These are phyloP conservation scores for Drosophila melanosoma DNA, from an alignment of 2,888 invertebrate genomes.

Conservation along the genomic window DNA sequence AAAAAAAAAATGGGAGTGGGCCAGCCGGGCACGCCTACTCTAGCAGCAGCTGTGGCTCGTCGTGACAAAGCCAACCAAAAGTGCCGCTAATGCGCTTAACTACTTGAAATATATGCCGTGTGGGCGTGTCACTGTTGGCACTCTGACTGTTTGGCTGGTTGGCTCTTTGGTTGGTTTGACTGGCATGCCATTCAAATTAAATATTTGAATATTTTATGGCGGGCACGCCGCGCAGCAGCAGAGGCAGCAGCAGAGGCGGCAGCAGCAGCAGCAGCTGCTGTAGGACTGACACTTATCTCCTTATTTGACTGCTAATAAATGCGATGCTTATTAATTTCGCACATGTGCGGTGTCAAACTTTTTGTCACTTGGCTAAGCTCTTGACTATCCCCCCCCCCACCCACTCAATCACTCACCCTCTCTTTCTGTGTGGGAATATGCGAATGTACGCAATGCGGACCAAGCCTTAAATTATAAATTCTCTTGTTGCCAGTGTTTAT, in stretches of 20 bases:
- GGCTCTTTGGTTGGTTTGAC: slow-evolving; percentile 36
- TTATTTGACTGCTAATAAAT: slow-evolving; percentile 79
- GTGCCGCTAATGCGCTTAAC: slow-evolving; percentile 79
- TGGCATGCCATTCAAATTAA: slow-evolving; percentile 62
- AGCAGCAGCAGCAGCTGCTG: slow-evolving; percentile 56
- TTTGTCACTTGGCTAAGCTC: slow-evolving; percentile 60
- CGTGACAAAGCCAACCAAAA: slow-evolving; percentile 69
- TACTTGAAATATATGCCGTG: slow-evolving; percentile 77
- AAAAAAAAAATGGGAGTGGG: background rate
- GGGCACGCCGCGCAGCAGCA: slow-evolving; percentile 28
- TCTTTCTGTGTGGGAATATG: background rate
- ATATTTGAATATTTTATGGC: slow-evolving; percentile 68
- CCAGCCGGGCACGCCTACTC: slow-evolving; percentile 21
- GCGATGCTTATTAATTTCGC: slow-evolving; percentile 72
- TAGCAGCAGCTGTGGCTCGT: slow-evolving; percentile 13
- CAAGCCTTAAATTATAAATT: slow-evolving; percentile 73
- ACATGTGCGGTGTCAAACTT: slow-evolving; percentile 55
- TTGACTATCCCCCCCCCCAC: background rate
- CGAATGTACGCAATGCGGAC: slow-evolving; percentile 49
- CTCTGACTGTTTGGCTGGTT: slow-evolving; percentile 1
- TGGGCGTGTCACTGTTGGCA: slow-evolving; percentile 22
- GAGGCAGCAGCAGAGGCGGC: slow-evolving; percentile 49
- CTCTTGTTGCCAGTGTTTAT: slow-evolving; percentile 70
- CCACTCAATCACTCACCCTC: background rate
- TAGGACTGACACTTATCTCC: slow-evolving; percentile 78